A percentile compares a stretch with the other conserved stretches of the same genome.
Evolutionary conservation across 2,888 invertebrate species (phyloP).

Genomic region (Pycnomerus fuliginosus): DNA sequence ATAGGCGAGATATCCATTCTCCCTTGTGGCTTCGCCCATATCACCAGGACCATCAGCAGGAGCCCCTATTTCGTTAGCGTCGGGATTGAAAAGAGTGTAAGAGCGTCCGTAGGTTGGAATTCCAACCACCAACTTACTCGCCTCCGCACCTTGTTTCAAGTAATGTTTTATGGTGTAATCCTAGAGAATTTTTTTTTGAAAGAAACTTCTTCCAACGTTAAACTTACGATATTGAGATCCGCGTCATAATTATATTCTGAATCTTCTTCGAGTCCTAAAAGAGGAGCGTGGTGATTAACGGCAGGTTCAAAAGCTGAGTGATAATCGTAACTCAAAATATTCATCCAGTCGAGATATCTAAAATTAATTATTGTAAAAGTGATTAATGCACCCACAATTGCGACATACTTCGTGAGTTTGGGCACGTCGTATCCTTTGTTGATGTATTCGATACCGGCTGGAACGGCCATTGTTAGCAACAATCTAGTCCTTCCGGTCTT

Average conservation of each 20-base stretch:
- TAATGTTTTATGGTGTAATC: slow-evolving; percentile 85
- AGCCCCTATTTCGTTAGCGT: slow-evolving; percentile 81
- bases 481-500: slow-evolving; percentile 79
- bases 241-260: slow-evolving; percentile 85
- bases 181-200: too few species aligned
- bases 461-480: slow-evolving; percentile 89
- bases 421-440: slow-evolving; percentile 91
- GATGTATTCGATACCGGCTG: slow-evolving; percentile 90
- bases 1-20: slow-evolving; percentile 90
- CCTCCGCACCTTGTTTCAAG: slow-evolving; percentile 74
- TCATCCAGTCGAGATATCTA: slow-evolving; percentile 89
- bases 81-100: slow-evolving; percentile 83
- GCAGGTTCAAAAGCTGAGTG: slow-evolving; percentile 90
- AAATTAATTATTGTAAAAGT: slow-evolving; percentile 17
- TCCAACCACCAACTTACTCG: slow-evolving; percentile 78
- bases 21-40: slow-evolving; percentile 87
- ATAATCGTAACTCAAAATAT: slow-evolving; percentile 88
- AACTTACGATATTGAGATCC: slow-evolving; percentile 86
- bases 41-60: slow-evolving; percentile 89
- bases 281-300: slow-evolving; percentile 87
- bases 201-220: too few species aligned
- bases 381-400: not conserved
- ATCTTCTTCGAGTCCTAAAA: slow-evolving; percentile 78
- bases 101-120: slow-evolving; percentile 90
- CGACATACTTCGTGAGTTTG: slow-evolving; percentile 74